Percentiles rank a stretch among this genome's conserved stretches.
Conservation (phyloP, 2,113 vertebrate genomes). For the Catharus minimus region DNA sequence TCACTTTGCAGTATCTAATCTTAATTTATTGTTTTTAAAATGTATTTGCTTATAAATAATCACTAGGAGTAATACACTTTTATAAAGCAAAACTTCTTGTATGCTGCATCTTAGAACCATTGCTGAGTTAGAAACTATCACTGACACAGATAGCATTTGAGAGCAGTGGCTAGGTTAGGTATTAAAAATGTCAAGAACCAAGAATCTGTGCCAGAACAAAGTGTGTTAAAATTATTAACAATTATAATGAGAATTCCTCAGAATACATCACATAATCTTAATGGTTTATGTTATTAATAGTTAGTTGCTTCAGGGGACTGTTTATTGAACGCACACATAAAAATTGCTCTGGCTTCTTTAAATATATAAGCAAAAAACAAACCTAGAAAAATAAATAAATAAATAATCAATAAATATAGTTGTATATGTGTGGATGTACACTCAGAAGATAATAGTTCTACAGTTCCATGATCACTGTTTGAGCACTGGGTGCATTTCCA, state of each 20-base stretch:
- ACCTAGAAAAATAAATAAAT: no score
- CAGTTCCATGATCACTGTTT: neutral
- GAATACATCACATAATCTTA: neutral
- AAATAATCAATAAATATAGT: no score
- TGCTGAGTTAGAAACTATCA: neutral
- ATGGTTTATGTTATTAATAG: neutral
- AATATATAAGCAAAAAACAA: neutral
- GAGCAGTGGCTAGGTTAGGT: neutral
- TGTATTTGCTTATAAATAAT: neutral
- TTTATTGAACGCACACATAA: neutral
- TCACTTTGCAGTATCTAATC: neutral
- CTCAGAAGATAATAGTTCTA: neutral
- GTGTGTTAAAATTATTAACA: neutral
- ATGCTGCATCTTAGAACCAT: neutral
- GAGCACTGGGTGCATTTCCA: neutral
- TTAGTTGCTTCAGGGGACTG: neutral
- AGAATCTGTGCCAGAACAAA: neutral
- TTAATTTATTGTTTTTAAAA: neutral
- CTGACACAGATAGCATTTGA: neutral
- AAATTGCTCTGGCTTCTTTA: neutral
- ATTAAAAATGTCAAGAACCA: neutral
- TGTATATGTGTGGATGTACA: rapidly evolving
- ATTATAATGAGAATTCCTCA: neutral
- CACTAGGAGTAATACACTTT: neutral
- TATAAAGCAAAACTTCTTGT: neutral